These are phyloP conservation scores for Nibea albiflora DNA, from an alignment of 2,113 vertebrate species.

Conservation along the genomic window DNA sequence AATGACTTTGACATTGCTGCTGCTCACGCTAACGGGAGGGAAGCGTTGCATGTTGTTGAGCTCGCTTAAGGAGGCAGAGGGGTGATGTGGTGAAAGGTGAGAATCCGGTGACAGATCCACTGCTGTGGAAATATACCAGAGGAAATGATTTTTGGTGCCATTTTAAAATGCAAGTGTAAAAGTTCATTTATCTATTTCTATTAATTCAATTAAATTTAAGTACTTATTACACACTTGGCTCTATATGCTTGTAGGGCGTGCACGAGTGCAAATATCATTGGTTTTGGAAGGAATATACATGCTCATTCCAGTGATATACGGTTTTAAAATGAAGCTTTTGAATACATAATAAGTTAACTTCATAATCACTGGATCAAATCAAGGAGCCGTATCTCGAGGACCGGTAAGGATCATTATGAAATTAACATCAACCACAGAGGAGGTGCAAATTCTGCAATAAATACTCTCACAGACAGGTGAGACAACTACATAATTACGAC, in stretches of 20 bases:
- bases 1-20: neutral
- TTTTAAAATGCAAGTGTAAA: too few relatives aligned
- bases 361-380: constrained; percentile 4
- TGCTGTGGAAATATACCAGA: too few relatives aligned
- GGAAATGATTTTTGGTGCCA: too few relatives aligned
- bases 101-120: too few relatives aligned
- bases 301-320: neutral
- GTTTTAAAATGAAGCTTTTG: neutral
- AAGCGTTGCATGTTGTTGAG: neutral
- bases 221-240: neutral
- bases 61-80: neutral
- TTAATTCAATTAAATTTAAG: neutral
- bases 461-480: too few relatives aligned
- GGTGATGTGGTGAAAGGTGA: too few relatives aligned
- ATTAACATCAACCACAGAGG: neutral
- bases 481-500: too few relatives aligned
- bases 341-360: neutral
- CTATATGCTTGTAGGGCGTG: neutral
- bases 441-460: too few relatives aligned
- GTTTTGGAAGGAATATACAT: neutral
- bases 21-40: too few relatives aligned
- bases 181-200: neutral
- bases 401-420: neutral
- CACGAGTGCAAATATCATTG: neutral
- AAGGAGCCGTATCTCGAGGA: neutral